Evolutionary conservation across 1,140 invertebrate species (phyloP).

Genomic region (Mizuhopecten yessoensis): DNA sequence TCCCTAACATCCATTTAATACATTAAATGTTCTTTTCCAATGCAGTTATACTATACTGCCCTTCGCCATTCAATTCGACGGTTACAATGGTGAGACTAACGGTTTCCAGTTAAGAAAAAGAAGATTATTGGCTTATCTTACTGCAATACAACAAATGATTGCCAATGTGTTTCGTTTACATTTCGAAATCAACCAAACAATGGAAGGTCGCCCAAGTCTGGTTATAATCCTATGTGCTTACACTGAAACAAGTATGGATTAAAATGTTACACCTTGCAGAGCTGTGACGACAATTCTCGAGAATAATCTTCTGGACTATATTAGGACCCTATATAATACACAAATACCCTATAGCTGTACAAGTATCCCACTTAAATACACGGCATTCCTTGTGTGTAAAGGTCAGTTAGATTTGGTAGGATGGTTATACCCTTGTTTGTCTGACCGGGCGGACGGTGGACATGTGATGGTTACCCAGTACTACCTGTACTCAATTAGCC

Average conservation of each 20-base stretch:
- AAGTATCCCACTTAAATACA: no score
- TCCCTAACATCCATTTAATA: background rate
- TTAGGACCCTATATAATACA: background rate
- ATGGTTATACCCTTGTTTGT: no score
- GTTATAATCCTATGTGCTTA: background rate
- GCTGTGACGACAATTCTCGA: background rate
- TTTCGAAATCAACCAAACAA: background rate
- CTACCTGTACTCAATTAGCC: no score
- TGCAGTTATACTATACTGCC: background rate
- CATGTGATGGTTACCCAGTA: no score
- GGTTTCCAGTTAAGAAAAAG: background rate
- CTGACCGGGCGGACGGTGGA: no score
- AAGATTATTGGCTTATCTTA: background rate
- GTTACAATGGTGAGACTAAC: background rate
- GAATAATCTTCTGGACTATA: background rate
- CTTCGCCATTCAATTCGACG: background rate
- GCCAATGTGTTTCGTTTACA: slow-evolving; percentile 21
- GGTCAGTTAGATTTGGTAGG: no score
- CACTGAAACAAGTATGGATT: slow-evolving; percentile 4
- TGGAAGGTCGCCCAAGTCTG: background rate
- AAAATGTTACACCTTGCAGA: background rate
- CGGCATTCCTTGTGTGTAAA: background rate
- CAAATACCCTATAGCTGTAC: background rate
- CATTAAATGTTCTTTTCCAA: background rate
- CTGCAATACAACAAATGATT: background rate